These are phyloP conservation scores for Arbacia lixula DNA, from an alignment of 53 echinoderm and acorn worm genomes.

Conservation along the genomic window DNA sequence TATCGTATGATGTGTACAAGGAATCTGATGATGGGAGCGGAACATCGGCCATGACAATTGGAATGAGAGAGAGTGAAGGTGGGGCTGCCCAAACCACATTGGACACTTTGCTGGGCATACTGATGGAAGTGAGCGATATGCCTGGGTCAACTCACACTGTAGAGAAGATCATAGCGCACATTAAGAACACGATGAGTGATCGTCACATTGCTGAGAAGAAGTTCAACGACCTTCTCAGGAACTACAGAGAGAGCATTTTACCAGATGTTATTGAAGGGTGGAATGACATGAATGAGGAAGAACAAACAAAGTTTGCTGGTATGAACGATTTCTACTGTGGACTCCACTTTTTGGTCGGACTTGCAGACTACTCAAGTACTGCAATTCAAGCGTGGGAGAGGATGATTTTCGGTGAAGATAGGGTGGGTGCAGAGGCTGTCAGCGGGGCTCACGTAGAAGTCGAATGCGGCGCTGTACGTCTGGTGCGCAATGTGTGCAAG, in stretches of 20 bases:
- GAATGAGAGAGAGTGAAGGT: slow-evolving; percentile 21
- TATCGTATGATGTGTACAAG: slow-evolving; percentile 55
- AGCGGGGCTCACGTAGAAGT: not conserved
- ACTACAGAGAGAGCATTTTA: slow-evolving; percentile 50
- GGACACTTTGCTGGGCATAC: slow-evolving; percentile 4
- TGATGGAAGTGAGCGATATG: slow-evolving; percentile 12
- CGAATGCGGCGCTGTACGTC: slow-evolving; percentile 36
- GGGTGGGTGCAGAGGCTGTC: slow-evolving; percentile 36
- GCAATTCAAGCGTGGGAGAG: slow-evolving; percentile 56
- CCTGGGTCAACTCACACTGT: not conserved
- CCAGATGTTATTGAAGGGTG: slow-evolving; percentile 53
- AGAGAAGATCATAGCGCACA: slow-evolving; percentile 11
- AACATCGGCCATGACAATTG: not conserved
- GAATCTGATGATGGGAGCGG: slow-evolving; percentile 8
- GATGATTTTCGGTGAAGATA: slow-evolving; percentile 61
- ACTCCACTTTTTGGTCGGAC: slow-evolving; percentile 62
- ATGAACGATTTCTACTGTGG: slow-evolving; percentile 68
- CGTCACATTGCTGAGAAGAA: slow-evolving; percentile 53
- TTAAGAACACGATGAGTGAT: slow-evolving; percentile 67
- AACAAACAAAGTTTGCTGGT: not conserved
- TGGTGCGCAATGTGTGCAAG: slow-evolving; percentile 65
- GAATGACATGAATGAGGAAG: slow-evolving; percentile 21
- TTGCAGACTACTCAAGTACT: slow-evolving; percentile 47
- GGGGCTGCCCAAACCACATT: slow-evolving; percentile 28
- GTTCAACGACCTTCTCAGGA: slow-evolving; percentile 41